Conservation (phyloP, 2,888 invertebrate genomes). For the Formica aserva region DNA sequence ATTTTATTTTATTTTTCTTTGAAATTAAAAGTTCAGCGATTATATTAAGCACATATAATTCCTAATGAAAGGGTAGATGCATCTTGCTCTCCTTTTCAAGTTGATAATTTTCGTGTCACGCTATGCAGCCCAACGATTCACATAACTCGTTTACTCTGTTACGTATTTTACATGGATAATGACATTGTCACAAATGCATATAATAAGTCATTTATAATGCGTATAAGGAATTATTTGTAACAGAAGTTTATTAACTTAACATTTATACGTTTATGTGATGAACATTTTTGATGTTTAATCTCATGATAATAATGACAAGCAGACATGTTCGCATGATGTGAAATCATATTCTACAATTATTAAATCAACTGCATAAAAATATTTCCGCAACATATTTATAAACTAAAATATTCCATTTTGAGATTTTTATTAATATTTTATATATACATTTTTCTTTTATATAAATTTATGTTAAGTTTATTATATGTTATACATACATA, state of each 20-base stretch:
- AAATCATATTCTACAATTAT: not conserved
- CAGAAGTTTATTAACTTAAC: slow-evolving; percentile 34
- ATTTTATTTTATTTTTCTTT: not conserved
- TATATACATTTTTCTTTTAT: not conserved
- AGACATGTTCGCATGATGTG: not conserved
- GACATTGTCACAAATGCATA: not conserved
- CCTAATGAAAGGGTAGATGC: slow-evolving; percentile 40
- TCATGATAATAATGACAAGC: not conserved
- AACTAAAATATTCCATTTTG: not conserved
- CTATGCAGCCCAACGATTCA: slow-evolving; percentile 45
- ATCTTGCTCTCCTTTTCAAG: slow-evolving; percentile 31
- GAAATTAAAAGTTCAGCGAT: not conserved
- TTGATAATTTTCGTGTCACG: slow-evolving; percentile 38
- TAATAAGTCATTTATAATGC: too few species aligned
- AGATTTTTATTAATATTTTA: not conserved
- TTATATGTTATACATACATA: not conserved
- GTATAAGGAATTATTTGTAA: too few species aligned
- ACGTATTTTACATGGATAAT: slow-evolving; percentile 44
- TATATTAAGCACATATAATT: not conserved
- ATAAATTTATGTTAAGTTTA: not conserved
- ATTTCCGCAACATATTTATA: not conserved
- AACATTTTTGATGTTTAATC: not conserved
- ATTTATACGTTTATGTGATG: not conserved
- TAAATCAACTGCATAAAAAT: not conserved
- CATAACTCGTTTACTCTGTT: slow-evolving; percentile 42